Percentiles rank a stretch among this genome's conserved stretches.
Conservation (phyloP, 35 echinoderm and acorn worm genomes). For the Anneissia japonica region DNA sequence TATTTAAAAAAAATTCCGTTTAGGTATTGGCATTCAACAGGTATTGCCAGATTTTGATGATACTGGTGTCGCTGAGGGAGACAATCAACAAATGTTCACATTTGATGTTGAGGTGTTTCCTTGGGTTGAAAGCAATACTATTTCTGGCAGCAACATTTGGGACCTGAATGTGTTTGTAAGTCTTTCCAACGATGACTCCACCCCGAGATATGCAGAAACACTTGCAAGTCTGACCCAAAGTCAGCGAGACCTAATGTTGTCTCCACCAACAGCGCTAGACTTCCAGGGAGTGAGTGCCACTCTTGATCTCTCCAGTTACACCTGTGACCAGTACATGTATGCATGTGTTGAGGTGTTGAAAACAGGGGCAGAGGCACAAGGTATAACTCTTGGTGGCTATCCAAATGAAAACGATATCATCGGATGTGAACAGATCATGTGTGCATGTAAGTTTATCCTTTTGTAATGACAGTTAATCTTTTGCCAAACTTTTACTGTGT, state of each 20-base stretch:
- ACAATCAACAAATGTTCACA: conserved; percentile 41
- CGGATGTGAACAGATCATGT: conserved; percentile 13
- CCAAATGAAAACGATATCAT: background rate
- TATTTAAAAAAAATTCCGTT: no score
- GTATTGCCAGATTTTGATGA: background rate
- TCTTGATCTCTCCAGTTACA: conserved; percentile 21
- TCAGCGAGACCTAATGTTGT: conserved; percentile 15
- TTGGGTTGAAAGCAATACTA: conserved; percentile 10
- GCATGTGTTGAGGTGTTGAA: conserved; percentile 29
- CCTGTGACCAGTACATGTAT: conserved; percentile 19
- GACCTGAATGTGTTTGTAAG: background rate
- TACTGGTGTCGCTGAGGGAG: conserved; percentile 16
- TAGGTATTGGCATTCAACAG: background rate
- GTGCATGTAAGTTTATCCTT: conserved; percentile 11
- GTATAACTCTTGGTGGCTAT: conserved; percentile 31
- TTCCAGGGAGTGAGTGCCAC: conserved; percentile 41
- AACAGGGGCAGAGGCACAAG: background rate
- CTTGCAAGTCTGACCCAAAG: background rate
- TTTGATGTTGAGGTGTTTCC: conserved; percentile 23
- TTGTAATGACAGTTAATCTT: no score
- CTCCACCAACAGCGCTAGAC: background rate
- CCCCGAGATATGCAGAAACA: background rate
- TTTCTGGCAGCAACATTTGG: conserved; percentile 31
- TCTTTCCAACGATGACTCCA: background rate
- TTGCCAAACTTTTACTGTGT: no score